Conservation (phyloP, 2,113 vertebrate genomes). For the Zapus hudsonius region DNA sequence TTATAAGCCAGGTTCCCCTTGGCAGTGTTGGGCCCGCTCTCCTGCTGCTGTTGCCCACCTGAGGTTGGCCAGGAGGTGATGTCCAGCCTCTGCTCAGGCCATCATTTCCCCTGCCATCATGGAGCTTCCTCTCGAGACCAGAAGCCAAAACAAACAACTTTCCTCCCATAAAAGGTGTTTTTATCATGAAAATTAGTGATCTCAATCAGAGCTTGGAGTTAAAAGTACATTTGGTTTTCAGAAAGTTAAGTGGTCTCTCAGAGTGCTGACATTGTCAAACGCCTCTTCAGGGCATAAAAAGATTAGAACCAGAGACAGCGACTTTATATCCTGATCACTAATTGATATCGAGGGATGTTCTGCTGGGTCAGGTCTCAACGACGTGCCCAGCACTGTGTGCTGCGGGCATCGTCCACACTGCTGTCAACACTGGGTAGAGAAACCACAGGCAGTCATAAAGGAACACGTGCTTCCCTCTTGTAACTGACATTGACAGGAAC, state of each 20-base stretch:
- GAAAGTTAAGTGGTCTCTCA: slow-evolving; percentile 32
- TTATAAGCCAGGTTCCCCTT: too few species aligned
- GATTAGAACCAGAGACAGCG: slow-evolving; percentile 29
- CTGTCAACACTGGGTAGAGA: neutral
- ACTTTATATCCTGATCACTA: slow-evolving; percentile 40
- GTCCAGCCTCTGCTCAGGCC: too few species aligned
- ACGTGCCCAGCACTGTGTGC: neutral
- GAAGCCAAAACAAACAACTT: too few species aligned
- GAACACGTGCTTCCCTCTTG: neutral
- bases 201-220: neutral
- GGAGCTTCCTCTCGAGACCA: too few species aligned
- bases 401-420: neutral
- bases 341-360: slow-evolving; percentile 48
- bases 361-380: slow-evolving; percentile 12
- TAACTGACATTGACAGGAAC: neutral
- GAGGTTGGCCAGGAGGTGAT: too few species aligned
- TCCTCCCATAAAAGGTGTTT: slow-evolving; percentile 14
- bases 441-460: neutral
- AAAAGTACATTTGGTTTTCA: slow-evolving; percentile 18
- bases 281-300: neutral
- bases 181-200: slow-evolving; percentile 39
- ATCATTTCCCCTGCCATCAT: too few species aligned
- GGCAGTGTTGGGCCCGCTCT: too few species aligned
- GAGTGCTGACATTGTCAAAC: slow-evolving; percentile 29
- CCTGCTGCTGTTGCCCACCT: too few species aligned